These are phyloP conservation scores for Rhizoglyphus robini DNA, from an alignment of 1,140 invertebrate genomes.

Conservation along the genomic window DNA sequence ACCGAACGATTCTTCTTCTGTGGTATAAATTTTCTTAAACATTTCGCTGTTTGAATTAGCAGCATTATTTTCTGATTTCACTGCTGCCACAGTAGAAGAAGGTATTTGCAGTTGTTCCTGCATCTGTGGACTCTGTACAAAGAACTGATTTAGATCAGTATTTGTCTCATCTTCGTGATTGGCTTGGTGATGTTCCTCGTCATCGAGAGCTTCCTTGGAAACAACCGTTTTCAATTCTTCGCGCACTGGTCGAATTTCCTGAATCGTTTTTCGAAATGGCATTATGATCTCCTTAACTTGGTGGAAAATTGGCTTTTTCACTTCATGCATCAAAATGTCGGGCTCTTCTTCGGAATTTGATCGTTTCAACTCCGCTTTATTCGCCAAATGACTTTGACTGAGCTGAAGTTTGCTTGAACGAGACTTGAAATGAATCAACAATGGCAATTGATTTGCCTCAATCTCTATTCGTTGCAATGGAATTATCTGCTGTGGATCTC, in stretches of 20 bases:
- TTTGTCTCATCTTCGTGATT: no score
- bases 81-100: no score
- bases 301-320: neutral
- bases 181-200: no score
- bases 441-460: neutral
- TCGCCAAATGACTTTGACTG: neutral
- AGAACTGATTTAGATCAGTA: no score
- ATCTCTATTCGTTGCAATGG: neutral
- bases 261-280: neutral
- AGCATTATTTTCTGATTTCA: no score
- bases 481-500: neutral
- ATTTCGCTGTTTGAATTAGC: no score
- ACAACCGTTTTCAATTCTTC: neutral
- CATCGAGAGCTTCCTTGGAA: no score
- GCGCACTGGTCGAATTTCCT: neutral
- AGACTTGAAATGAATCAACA: neutral
- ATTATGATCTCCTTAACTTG: neutral
- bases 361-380: neutral
- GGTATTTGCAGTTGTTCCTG: no score
- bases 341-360: neutral
- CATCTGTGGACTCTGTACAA: no score
- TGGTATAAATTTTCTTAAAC: no score
- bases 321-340: neutral
- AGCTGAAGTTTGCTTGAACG: neutral
- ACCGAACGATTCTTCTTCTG: no score